Evolutionary conservation across 1,140 invertebrate genomes (phyloP), one percentile per base, ranked within the genome.

Genomic region (Magallana ariakensis): DNA sequence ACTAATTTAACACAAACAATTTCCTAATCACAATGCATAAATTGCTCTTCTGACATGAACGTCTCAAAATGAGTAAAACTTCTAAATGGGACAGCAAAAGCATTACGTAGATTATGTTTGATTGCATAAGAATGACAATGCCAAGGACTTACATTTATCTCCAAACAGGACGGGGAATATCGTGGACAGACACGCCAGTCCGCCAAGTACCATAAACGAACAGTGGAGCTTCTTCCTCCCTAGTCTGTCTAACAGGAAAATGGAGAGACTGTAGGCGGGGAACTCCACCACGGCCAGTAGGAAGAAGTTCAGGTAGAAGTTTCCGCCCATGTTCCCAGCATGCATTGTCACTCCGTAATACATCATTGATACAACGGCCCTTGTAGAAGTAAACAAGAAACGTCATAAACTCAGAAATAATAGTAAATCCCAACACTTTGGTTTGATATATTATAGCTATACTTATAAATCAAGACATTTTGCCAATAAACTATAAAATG

Each of bases 281-380:
- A 97, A 95, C 94, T 98, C 97, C 1, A 97, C 97, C 4, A 96
- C 93, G 0, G 97, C 97, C 26, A 89, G 83, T 10, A 92, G 66
- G 26, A 92, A 88, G 85, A 90, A 90, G 89, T 92, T 93, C 9
- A 91, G 26, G 87, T 95, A 94, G 87, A 93, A 85, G 85, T 89
- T 88, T 33, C 92, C 88, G n/a, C 87, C 88, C 54, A 93, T 86
- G 82, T 89, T 85, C 13, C 90, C 91, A 70, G 87, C 87, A 82
- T 90, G 87, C 91, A 93, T 93, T 90, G 95, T 96, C 96, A 97
- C 94, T 96, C 97, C 92, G 96, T 96, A 92, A 55, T 92, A 91
- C 46, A 90, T 96, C 89, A 96, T 96, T 19, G 95, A 95, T 6
- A 96, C 90, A 70, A 97, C 97, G 95, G 95, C 96, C 97, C 97